Base-by-base conservation (phyloP, 1,140 invertebrate species). In the Delia radicum region DNA sequence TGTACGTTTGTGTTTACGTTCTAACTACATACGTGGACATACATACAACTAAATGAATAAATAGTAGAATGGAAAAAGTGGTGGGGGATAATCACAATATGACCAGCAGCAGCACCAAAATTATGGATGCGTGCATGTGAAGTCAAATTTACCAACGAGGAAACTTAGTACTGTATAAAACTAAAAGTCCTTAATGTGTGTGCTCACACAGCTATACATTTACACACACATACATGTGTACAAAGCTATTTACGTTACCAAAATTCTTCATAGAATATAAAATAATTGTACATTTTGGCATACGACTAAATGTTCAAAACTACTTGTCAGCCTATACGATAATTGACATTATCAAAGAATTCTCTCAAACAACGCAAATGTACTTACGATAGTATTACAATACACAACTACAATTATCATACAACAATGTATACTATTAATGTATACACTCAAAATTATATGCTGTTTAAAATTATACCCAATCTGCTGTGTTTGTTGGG, bases 281-380 rank as follows among this genome's bases (percentile, higher is more conserved):
- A 37, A 67, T 31, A 31, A 69, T 69, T 28, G 31, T 31, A 21
- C 24, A 69, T 33, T 69, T 69, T 69, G 65, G 65, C 65, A 69
- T 69, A 69, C 65, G 65, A 33, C 31, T 69, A 69, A 69, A 69
- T 69, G 65, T 69, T 69, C 37, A 69, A 69, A 69, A 69, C 37
- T 31, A 31, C 24, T 69, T 37, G 29, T 21, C 65, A 69, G 65
- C 18, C 65, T 69, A 69, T 33, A 69, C 33, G 65, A 69, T 69
- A 69, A 69, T 69, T 69, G 65, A 69, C 65, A 69, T 69, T 69
- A 33, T 69, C 65, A 33, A 69, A 69, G 29, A 69, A 33, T 33
- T n/a, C n/a, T 55, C 15, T 7, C 48, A 21, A 55, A 24, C 48
- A 24, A 55, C 21, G 10, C 48, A 55, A 37, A 7, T 37, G 31